Evolutionary conservation across 2,113 vertebrate genomes (phyloP), one percentile per base, ranked within the genome.

Genomic region (Rhineura floridana): DNA sequence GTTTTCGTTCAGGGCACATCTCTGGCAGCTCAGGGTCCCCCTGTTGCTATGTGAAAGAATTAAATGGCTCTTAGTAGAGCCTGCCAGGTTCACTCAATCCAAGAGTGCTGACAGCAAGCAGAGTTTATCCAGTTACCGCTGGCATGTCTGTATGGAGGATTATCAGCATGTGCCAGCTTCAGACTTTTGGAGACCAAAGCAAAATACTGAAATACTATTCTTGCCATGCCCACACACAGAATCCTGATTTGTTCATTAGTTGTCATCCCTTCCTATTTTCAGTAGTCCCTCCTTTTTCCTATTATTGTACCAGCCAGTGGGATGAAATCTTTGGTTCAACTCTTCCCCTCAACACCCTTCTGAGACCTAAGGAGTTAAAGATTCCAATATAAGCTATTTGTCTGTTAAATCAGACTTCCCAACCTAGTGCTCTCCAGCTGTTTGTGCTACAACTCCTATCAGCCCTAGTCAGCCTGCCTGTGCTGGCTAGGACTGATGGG

Each of bases 1-100:
- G 76, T 91, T 93, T 93, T 90, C 92, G 93, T 93, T 89, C 0
- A 0, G 90, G 88, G 80, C 87, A 62, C 0, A 0, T 90, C 80
- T 4, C 3, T 87, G 42, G 86, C 93, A 88, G 75, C 80, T 85
- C 77, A n/a, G 0, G 2, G 73, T 93, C 91, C 85, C n/a, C 84
- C 4, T 36, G 76, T 72, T 4, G 0, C 85, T 75, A 44, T 55
- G 25, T 91, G 88, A 84, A 86, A 91, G 0, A 55, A 86, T 23
- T 0, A 87, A 85, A 78, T 78, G 10, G 50, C 13, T 90, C 69
- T 83, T 90, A 0, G 0, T 3, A 59, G 77, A 59, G 82, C 4
- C 46, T n/a, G 70, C 81, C 67, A 75, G 2, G 52, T 91, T 88
- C 79, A 25, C 50, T 85, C 75, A 2, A 0, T 12, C 44, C 19